Evolutionary conservation across 2,797 vertebrate species (phyloP), one percentile per base, ranked within the genome.

Genomic region (Catharus ustulatus): DNA sequence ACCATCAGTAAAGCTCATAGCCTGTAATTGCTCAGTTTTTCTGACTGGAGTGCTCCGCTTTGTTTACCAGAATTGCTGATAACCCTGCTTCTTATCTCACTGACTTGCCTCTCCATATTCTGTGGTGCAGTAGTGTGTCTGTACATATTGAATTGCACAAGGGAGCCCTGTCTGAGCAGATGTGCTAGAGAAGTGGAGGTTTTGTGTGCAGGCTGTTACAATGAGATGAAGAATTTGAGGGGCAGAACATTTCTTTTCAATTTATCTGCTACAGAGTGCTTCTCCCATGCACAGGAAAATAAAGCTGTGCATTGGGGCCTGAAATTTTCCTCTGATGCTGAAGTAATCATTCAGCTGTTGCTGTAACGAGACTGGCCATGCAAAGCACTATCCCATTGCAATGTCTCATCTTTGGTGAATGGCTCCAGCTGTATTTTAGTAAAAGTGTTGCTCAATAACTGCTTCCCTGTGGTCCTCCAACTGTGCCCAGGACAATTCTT

Each of bases 341-440:
- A 83, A 74, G 26, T n/a, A 38, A n/a, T 74, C 43, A 11, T 64
- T 74, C 34, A 71, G 23, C 8, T 5, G 6, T 48, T 71, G 11
- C 32, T 77, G 38, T 45, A 57, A 43, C 0, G 0, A 85, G 52
- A 45, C 34, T 23, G 54, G 26, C 42, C 30, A 5, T 0, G 0
- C 5, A 49, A 58, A 80, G 36, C 61, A 49, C 45, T 11, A 7
- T 67, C 43, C 10, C 10, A 6, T 4, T 80, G 22, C 29, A n/a
- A 13, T 34, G 19, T 62, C 22, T 63, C 27, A 6, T 48, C 36
- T 30, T n/a, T 5, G 30, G 24, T 54, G 45, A 43, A 43, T 66
- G 22, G 30, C 36, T 66, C 27, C 19, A 48, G 43, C 17, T 76
- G 7, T 21, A 43, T 27, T 11, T 66, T 69, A 23, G 23, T 68